Evolutionary conservation across 2,888 invertebrate species (phyloP), one percentile per base, ranked within the genome.

Genomic region (Poecilobothrus nobilitatus): DNA sequence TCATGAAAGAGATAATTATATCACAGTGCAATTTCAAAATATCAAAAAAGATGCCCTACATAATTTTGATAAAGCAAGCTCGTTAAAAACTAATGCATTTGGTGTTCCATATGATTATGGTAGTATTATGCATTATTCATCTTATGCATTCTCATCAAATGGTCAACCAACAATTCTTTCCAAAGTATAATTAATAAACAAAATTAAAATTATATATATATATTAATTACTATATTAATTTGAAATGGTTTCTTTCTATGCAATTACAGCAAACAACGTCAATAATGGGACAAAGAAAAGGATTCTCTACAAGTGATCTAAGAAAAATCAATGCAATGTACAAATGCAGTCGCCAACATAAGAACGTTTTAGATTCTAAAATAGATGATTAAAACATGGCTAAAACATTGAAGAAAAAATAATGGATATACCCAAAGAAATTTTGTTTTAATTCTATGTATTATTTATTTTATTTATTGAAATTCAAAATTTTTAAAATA

Each of bases 41-140:
- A 89, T 93, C 63, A 84, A 84, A 75, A 76, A 83, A 65, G 87
- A 89, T 18, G 84, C 88, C 4, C 85, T 86, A 76, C 83, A 82
- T 67, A 92, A 92, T 80, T 92, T 92, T 79, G 86, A 86, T 72
- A 92, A 90, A 15, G n/a, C 88, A 0, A 68, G 63, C 18, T 12
- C 63, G 1, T 6, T 10, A 10, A 20, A 21, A 4, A 22, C 63
- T 4, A 12, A 63, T 67, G 88, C 86, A n/a, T 91, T 85, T 76
- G 90, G 89, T 0, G 86, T 92, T 0, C 83, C 85, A 0, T 92
- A 92, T 76, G 92, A 92, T 79, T 92, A 89, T 78, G 86, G 87
- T 74, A 91, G 91, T 74, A 91, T 92, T 0, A 91, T 92, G 91
- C 92, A 92, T 77, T 92, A 92, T 79, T 91, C 91, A 0, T 85